Percentiles rank a stretch among this genome's conserved stretches.
phyloP scores from a whole-genome alignment of 2,797 vertebrate genomes.

The Fistularia commersonii region DNA sequence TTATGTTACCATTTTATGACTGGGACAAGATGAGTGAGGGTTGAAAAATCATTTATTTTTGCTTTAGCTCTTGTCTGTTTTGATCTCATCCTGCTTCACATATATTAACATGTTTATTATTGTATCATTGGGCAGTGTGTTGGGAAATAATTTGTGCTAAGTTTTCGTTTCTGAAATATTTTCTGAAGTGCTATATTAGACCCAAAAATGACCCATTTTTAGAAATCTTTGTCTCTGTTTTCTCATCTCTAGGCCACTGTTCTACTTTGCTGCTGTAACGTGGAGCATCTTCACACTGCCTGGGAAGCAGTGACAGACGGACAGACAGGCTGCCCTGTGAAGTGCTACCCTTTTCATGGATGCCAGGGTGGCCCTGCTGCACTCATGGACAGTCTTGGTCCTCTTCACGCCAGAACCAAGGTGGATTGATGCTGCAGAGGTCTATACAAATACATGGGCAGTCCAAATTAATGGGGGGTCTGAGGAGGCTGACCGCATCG shows the following conservation, averaged over 20 bases:
- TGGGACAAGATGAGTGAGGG: not conserved
- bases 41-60: not conserved
- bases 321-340: conserved; percentile 47
- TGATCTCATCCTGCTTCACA: conserved; percentile 14
- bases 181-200: conserved; percentile 28
- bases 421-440: conserved; percentile 57
- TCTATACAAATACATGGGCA: conserved; percentile 96
- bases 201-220: conserved; percentile 49
- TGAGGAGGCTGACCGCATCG: conserved; percentile 81
- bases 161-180: not conserved
- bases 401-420: conserved; percentile 67
- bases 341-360: conserved; percentile 83
- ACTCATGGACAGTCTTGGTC: conserved; percentile 80
- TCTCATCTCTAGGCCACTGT: conserved; percentile 67
- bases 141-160: not conserved
- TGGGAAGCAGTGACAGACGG: conserved; percentile 49
- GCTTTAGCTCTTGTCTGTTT: conserved; percentile 21
- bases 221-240: conserved; percentile 51
- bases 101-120: not conserved
- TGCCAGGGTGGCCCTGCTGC: conserved; percentile 82
- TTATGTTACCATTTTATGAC: conserved; percentile 45
- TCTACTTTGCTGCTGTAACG: conserved; percentile 60
- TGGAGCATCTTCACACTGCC: conserved; percentile 45
- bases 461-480: conserved; percentile 83
- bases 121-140: not conserved